phyloP scores from a whole-genome alignment of 2,888 invertebrate species.

The Drosophila nigricruria region DNA sequence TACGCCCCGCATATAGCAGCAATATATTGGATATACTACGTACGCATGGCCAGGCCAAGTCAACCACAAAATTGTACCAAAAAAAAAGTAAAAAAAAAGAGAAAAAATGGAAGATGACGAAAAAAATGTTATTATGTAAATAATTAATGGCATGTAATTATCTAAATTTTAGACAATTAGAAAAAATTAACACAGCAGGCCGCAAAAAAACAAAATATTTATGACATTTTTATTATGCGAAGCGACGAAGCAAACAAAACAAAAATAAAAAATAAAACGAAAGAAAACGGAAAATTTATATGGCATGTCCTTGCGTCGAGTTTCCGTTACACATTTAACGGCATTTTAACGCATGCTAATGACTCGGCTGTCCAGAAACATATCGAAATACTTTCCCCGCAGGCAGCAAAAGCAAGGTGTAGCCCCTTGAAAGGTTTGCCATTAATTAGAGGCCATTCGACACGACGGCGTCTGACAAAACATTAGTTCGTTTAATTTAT shows the following conservation, averaged over 20 bases:
- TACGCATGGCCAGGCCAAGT: constrained; percentile 43
- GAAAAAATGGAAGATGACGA: constrained; percentile 28
- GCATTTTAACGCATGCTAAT: constrained; percentile 80
- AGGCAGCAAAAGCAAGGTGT: constrained; percentile 66
- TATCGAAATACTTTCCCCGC: constrained; percentile 40
- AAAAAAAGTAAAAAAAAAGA: constrained; percentile 12
- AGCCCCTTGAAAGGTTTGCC: constrained; percentile 78
- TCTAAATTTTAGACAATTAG: constrained; percentile 83
- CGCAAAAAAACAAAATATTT: constrained; percentile 54
- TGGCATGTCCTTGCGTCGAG: constrained; percentile 58
- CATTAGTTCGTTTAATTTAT: constrained; percentile 77
- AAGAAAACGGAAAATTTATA: constrained; percentile 41
- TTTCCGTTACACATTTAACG: constrained; percentile 80
- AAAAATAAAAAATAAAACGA: constrained; percentile 11
- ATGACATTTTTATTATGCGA: constrained; percentile 78
- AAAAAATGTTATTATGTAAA: constrained; percentile 77
- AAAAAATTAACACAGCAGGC: constrained; percentile 77
- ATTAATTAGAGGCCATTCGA: constrained; percentile 72
- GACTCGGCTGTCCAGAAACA: constrained; percentile 44
- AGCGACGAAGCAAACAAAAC: constrained; percentile 40
- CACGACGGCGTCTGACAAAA: constrained; percentile 65
- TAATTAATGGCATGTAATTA: constrained; percentile 83
- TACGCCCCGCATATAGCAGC: constrained; percentile 66
- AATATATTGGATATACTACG: constrained; percentile 44
- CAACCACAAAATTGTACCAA: constrained; percentile 53